Percentiles rank a stretch among this genome's conserved stretches.
These are phyloP conservation scores for Ornithoptera priamus DNA, from an alignment of 2,888 invertebrate species.

Conservation along the genomic window DNA sequence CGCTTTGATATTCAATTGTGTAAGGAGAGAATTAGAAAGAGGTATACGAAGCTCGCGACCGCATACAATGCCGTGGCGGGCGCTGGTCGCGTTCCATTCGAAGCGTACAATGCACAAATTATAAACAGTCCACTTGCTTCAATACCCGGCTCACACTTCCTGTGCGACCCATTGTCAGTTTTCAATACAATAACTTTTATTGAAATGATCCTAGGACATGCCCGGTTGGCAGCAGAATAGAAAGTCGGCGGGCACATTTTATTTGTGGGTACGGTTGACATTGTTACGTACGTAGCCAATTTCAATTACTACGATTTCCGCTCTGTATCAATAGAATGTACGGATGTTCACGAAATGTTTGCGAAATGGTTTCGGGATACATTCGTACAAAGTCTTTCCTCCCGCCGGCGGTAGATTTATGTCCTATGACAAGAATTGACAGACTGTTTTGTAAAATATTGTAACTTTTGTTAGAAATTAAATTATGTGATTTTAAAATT, in stretches of 20 bases:
- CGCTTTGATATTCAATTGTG: constrained; percentile 48
- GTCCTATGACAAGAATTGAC: constrained; percentile 37
- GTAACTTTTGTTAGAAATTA: neutral
- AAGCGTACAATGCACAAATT: constrained; percentile 74
- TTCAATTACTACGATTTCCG: constrained; percentile 72
- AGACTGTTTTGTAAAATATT: neutral
- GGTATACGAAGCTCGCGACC: constrained; percentile 52
- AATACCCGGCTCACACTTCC: constrained; percentile 75
- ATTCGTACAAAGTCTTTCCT: constrained; percentile 43
- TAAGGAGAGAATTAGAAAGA: constrained; percentile 71
- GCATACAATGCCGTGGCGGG: constrained; percentile 56
- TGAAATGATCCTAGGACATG: constrained; percentile 74
- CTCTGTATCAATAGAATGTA: constrained; percentile 60
- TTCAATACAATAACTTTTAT: constrained; percentile 79
- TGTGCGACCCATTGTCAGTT: constrained; percentile 72
- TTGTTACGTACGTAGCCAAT: constrained; percentile 63
- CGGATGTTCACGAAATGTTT: constrained; percentile 56
- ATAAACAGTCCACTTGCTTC: constrained; percentile 79
- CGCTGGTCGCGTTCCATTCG: constrained; percentile 67
- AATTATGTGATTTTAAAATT: neutral
- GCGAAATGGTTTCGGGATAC: constrained; percentile 53
- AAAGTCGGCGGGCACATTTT: constrained; percentile 51
- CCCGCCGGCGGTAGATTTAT: constrained; percentile 59
- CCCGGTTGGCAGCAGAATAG: constrained; percentile 60
- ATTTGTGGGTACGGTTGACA: constrained; percentile 67